A percentile compares a stretch with the other conserved stretches of the same genome.
phyloP scores from a whole-genome alignment of 2,888 invertebrate genomes.

The Lucinisca nassula region DNA sequence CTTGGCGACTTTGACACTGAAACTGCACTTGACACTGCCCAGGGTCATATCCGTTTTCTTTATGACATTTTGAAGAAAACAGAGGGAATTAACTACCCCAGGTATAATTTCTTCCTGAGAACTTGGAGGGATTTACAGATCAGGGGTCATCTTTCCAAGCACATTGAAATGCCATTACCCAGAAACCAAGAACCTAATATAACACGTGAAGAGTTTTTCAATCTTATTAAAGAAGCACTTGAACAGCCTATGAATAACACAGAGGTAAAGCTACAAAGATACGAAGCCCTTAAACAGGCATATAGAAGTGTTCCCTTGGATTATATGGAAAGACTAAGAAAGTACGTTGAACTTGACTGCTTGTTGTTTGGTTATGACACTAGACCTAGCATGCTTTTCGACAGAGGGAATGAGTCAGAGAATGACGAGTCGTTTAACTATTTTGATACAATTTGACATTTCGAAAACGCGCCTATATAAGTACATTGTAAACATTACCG shows the following conservation, averaged over 20 bases:
- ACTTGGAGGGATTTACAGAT: conserved; percentile 8
- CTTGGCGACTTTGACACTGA: not conserved
- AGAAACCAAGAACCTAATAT: not conserved
- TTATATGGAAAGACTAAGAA: not conserved
- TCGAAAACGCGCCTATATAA: too few relatives aligned
- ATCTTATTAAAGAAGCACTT: conserved; percentile 5
- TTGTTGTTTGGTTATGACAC: not conserved
- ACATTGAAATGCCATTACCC: not conserved
- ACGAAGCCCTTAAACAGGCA: not conserved
- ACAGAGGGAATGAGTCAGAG: not conserved
- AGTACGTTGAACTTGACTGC: not conserved
- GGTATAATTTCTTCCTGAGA: conserved; percentile 9
- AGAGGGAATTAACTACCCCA: not conserved
- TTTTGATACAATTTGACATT: too few relatives aligned
- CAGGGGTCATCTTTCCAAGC: conserved; percentile 1
- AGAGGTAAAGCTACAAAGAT: not conserved
- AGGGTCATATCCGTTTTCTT: not conserved
- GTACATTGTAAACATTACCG: too few relatives aligned
- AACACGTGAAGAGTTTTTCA: not conserved
- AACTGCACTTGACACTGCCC: not conserved
- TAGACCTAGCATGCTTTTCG: not conserved
- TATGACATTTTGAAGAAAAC: not conserved
- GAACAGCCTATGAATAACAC: not conserved
- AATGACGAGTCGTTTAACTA: not conserved
- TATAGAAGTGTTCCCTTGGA: not conserved